Conservation (phyloP, 2,797 vertebrate species). For the Sebastes melanostomus region DNA sequence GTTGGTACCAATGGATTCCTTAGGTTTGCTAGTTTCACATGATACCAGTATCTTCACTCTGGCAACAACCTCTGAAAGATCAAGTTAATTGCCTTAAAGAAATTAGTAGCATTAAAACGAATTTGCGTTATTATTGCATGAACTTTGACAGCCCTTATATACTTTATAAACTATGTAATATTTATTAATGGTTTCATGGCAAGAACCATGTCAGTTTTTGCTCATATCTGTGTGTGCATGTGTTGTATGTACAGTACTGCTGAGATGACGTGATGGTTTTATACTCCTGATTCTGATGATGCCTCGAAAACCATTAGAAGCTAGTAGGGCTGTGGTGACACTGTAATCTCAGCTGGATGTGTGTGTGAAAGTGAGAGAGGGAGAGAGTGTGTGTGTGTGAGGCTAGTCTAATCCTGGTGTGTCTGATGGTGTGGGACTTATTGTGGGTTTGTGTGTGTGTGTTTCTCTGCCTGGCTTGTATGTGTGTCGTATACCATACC, state of each 20-base stretch:
- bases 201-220: background rate
- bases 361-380: background rate
- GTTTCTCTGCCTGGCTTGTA: background rate
- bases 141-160: too few species aligned
- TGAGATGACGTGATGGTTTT: slow-evolving; percentile 43
- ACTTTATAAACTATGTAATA: too few species aligned
- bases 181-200: background rate
- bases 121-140: too few species aligned
- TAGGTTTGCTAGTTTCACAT: too few species aligned
- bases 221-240: background rate
- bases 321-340: slow-evolving; percentile 17
- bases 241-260: background rate
- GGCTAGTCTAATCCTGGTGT: slow-evolving; percentile 60
- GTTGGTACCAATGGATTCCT: too few species aligned
- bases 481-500: slow-evolving; percentile 18
- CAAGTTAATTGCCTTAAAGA: too few species aligned
- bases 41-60: too few species aligned
- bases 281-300: slow-evolving; percentile 33
- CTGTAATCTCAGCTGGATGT: slow-evolving; percentile 59
- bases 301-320: slow-evolving; percentile 56
- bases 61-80: too few species aligned
- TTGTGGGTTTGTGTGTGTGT: slow-evolving; percentile 28
- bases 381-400: too few species aligned
- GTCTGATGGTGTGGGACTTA: slow-evolving; percentile 60
- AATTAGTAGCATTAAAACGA: too few species aligned